These are phyloP conservation scores for Matsumyia berberina DNA, from an alignment of 2,888 invertebrate species.

Conservation along the genomic window DNA sequence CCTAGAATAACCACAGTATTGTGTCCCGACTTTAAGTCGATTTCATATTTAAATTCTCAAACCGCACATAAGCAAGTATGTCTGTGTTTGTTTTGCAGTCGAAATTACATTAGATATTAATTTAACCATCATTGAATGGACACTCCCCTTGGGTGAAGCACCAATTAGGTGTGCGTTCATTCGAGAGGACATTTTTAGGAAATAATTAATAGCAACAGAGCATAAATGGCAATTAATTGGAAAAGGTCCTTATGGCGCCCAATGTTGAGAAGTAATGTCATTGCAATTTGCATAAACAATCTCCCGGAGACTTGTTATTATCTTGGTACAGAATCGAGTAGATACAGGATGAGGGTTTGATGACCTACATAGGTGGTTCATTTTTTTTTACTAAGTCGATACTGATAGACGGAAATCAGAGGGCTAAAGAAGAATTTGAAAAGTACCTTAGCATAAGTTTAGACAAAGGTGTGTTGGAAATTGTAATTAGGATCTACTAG, in stretches of 20 bases:
- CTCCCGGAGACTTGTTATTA: too few relatives aligned
- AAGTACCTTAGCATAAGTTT: too few relatives aligned
- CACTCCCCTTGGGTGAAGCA: background rate
- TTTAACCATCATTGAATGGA: slow-evolving; percentile 9
- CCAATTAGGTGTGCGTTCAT: background rate
- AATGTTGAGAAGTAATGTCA: background rate
- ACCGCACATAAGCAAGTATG: background rate
- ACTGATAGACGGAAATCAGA: too few relatives aligned
- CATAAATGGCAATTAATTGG: background rate
- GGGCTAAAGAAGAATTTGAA: too few relatives aligned
- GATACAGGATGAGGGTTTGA: too few relatives aligned
- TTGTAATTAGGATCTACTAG: too few relatives aligned
- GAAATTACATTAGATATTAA: background rate
- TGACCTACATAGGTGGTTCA: too few relatives aligned
- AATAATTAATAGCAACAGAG: slow-evolving; percentile 3
- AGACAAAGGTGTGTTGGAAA: too few relatives aligned
- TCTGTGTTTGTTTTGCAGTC: background rate
- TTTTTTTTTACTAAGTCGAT: too few relatives aligned
- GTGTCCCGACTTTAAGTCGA: background rate
- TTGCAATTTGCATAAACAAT: too few relatives aligned
- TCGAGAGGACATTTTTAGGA: background rate
- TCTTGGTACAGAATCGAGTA: too few relatives aligned
- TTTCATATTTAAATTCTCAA: background rate
- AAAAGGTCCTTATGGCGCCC: background rate
- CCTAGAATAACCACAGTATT: slow-evolving; percentile 2